These are phyloP conservation scores for Bombus breviceps DNA, from an alignment of 1,140 invertebrate genomes.

Conservation along the genomic window DNA sequence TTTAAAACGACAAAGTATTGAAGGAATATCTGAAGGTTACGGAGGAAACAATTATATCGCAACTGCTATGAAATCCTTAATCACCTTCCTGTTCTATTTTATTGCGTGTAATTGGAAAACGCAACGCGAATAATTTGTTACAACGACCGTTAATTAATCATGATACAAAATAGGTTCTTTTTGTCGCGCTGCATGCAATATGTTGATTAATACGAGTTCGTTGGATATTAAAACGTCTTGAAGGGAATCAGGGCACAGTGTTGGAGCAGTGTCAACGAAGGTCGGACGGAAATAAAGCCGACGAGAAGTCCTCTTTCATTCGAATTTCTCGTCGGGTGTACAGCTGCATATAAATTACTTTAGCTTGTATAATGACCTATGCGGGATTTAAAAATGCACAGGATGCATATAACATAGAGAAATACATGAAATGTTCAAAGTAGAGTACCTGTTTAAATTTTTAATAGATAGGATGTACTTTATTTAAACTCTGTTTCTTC, in stretches of 20 bases:
- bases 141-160: constrained; percentile 14
- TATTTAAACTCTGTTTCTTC: too few relatives aligned
- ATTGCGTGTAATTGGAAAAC: not conserved
- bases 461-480: too few relatives aligned
- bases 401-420: too few relatives aligned
- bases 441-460: too few relatives aligned
- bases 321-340: constrained; percentile 19
- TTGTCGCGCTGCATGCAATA: not conserved
- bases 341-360: constrained; percentile 44
- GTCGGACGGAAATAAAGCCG: not conserved
- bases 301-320: not conserved
- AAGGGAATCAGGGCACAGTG: not conserved
- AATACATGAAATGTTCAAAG: too few relatives aligned
- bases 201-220: constrained; percentile 14
- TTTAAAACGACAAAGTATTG: too few relatives aligned
- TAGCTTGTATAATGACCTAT: not conserved
- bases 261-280: not conserved
- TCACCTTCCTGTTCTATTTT: not conserved
- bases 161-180: not conserved
- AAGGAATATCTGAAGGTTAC: not conserved
- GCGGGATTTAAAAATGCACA: too few relatives aligned
- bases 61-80: not conserved
- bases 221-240: not conserved
- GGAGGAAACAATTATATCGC: not conserved
- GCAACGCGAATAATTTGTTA: not conserved